Conservation (phyloP, 2,113 vertebrate genomes). For the Odontophorus gujanensis region DNA sequence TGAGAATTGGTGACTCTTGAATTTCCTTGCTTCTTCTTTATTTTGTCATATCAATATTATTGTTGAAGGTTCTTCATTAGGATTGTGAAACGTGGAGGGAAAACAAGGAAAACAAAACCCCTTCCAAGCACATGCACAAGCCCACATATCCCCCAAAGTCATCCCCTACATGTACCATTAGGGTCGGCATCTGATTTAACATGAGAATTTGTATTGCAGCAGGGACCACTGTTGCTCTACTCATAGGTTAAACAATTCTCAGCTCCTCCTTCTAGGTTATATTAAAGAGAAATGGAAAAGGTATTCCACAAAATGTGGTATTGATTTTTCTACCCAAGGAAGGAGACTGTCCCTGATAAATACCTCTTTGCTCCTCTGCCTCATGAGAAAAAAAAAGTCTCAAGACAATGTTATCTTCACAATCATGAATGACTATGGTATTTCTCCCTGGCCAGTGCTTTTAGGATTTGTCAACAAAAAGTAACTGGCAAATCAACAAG, state of each 20-base stretch:
- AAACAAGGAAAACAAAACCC: fast-evolving
- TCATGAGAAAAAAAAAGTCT: slow-evolving; percentile 71
- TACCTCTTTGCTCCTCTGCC: slow-evolving; percentile 85
- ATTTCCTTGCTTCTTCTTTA: background rate
- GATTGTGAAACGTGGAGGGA: fast-evolving
- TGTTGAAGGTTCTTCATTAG: background rate
- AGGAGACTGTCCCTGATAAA: slow-evolving; percentile 85
- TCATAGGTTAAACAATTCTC: slow-evolving; percentile 81
- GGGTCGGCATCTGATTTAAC: slow-evolving; percentile 72
- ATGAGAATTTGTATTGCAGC: slow-evolving; percentile 31
- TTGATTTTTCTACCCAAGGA: slow-evolving; percentile 84
- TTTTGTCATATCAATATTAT: background rate
- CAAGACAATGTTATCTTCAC: slow-evolving; percentile 65
- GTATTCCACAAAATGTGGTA: slow-evolving; percentile 71
- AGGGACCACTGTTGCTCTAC: slow-evolving; percentile 84
- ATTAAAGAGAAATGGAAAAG: slow-evolving; percentile 58
- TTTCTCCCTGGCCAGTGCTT: background rate
- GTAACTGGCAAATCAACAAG: background rate
- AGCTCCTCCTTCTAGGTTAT: slow-evolving; percentile 61
- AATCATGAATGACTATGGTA: slow-evolving; percentile 36
- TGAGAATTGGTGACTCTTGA: background rate
- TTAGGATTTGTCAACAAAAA: background rate
- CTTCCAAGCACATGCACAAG: background rate
- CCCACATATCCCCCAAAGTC: slow-evolving; percentile 63
- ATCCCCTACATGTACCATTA: slow-evolving; percentile 19